phyloP scores from a whole-genome alignment of 2,113 vertebrate genomes.

The Strix aluco region DNA sequence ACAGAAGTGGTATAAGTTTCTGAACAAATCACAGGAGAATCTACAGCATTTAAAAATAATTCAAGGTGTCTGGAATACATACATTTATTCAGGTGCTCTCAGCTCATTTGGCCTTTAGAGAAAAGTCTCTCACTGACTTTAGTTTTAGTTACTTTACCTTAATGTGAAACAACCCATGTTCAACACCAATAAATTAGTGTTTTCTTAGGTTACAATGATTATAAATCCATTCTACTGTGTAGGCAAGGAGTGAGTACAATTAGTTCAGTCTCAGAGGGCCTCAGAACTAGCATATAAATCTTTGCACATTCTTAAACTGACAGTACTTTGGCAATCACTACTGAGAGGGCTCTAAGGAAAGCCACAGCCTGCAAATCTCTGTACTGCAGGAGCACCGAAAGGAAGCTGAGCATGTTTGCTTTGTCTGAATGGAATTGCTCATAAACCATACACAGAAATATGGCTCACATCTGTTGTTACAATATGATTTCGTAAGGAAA shows the following conservation, averaged over 20 bases:
- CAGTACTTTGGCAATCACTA: background rate
- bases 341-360: background rate
- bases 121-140: background rate
- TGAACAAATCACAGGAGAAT: background rate
- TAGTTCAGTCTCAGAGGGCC: background rate
- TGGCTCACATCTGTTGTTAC: background rate
- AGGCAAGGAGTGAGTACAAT: constrained; percentile 3
- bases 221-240: constrained; percentile 33
- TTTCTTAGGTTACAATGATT: background rate
- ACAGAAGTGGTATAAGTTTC: background rate
- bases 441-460: background rate
- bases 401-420: background rate
- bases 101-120: background rate
- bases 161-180: background rate
- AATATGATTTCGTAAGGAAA: background rate
- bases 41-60: background rate
- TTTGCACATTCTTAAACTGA: background rate
- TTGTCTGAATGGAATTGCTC: background rate
- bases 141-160: constrained; percentile 33
- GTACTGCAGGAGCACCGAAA: background rate
- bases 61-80: background rate
- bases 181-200: constrained; percentile 14
- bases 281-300: constrained; percentile 1
- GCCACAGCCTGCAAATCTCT: background rate
- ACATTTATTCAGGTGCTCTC: background rate